Evolutionary conservation across 2,797 vertebrate genomes (phyloP).

Genomic region (Trachurus trachurus): DNA sequence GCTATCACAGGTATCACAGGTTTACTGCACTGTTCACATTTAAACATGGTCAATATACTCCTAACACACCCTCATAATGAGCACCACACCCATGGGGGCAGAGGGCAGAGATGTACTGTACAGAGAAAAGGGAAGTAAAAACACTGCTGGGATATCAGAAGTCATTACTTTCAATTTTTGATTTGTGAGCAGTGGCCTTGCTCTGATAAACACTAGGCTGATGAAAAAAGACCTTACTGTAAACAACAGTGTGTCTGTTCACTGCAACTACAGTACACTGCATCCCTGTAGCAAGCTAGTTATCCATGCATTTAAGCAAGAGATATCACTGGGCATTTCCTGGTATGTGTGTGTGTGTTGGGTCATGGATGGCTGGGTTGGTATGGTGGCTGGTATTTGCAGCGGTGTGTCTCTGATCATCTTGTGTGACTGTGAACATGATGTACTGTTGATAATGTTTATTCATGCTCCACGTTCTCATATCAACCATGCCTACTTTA

Average conservation of each 20-base stretch:
- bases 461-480: neutral
- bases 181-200: neutral
- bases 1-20: neutral
- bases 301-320: neutral
- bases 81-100: neutral
- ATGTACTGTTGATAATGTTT: constrained; percentile 12
- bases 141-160: no score
- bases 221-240: no score
- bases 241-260: no score
- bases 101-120: no score
- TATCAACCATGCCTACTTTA: neutral
- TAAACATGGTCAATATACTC: neutral
- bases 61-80: constrained; percentile 14
- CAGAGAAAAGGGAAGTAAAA: no score
- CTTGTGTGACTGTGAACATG: constrained; percentile 11
- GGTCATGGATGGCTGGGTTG: neutral
- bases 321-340: neutral
- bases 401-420: neutral
- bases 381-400: neutral
- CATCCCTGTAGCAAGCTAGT: neutral
- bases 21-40: constrained; percentile 4
- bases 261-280: neutral
- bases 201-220: no score
- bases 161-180: no score
- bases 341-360: neutral